Evolutionary conservation across 2,113 vertebrate species (phyloP).

Genomic region (Leucopsar rothschildi): DNA sequence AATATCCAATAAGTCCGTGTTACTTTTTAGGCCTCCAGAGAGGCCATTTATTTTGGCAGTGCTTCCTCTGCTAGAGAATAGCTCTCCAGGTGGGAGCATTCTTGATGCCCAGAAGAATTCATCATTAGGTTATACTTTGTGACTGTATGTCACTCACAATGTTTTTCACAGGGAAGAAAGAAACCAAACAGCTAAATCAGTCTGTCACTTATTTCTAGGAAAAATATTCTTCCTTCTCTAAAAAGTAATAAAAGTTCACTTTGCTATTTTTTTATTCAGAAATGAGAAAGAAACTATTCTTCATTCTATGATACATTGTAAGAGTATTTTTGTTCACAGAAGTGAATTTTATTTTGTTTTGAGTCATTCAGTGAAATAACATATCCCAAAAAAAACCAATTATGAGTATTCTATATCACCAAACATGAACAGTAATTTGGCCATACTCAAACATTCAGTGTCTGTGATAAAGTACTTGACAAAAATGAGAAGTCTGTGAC

Average conservation of each 20-base stretch:
- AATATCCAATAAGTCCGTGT: neutral
- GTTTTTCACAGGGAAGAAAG: neutral
- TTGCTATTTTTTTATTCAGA: neutral
- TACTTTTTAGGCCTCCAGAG: neutral
- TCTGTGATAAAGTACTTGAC: neutral
- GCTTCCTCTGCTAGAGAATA: neutral
- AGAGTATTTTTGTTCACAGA: neutral
- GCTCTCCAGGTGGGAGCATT: neutral
- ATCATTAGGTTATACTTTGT: neutral
- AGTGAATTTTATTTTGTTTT: neutral
- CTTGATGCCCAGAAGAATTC: neutral
- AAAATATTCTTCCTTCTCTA: neutral
- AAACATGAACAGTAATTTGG: neutral
- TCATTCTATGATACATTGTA: neutral
- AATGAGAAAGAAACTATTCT: neutral
- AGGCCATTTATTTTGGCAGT: neutral
- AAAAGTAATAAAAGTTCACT: neutral
- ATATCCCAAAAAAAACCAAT: neutral
- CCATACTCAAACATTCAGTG: fast-evolving
- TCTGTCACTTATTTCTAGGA: neutral
- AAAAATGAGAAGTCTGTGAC: neutral
- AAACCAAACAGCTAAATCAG: neutral
- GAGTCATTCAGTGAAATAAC: neutral
- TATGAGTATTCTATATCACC: neutral
- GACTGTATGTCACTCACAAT: neutral